Conservation (phyloP, 2,113 vertebrate genomes). For the Okapia johnstoni region DNA sequence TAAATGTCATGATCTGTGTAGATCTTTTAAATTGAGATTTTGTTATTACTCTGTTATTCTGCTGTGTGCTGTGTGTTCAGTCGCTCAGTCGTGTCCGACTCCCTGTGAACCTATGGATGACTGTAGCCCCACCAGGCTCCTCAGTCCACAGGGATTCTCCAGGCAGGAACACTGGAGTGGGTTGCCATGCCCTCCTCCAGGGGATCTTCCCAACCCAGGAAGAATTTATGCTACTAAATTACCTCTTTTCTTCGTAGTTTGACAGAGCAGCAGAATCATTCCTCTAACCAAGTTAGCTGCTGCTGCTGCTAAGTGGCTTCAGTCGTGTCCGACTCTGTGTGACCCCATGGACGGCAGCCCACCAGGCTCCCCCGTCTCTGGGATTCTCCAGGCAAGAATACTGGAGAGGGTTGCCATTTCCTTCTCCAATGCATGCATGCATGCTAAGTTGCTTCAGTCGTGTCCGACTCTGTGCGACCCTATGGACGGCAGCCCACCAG, state of each 20-base stretch:
- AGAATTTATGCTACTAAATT: neutral
- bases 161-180: neutral
- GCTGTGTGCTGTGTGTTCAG: neutral
- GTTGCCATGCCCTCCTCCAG: neutral
- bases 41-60: neutral
- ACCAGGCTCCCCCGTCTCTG: neutral
- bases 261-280: neutral
- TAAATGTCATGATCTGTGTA: neutral
- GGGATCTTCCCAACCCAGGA: neutral
- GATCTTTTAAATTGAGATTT: neutral
- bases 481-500: neutral
- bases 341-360: rapidly evolving
- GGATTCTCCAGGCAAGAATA: neutral
- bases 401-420: neutral
- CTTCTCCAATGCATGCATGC: neutral
- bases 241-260: neutral
- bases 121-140: neutral
- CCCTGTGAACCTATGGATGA: rapidly evolving
- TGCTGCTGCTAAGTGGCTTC: neutral
- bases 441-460: neutral
- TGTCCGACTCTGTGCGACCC: neutral
- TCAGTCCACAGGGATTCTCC: neutral
- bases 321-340: rapidly evolving
- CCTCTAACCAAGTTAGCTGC: neutral
- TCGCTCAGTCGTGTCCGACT: rapidly evolving